Evolutionary conservation across 1,140 invertebrate species (phyloP), one percentile per base, ranked within the genome.

Genomic region (Augochlora pura): DNA sequence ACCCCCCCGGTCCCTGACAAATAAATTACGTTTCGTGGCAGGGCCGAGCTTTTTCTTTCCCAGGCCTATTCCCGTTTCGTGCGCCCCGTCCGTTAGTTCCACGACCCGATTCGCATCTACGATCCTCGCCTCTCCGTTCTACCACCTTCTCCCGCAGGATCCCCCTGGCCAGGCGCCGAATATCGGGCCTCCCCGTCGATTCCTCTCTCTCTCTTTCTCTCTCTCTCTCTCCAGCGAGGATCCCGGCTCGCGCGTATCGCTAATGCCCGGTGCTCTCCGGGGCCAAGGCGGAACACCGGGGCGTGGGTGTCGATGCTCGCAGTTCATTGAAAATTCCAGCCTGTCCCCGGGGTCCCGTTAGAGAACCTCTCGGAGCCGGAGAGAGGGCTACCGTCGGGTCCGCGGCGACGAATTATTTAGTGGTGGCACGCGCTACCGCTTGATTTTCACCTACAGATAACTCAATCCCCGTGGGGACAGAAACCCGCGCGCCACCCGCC

Each of bases 391-490:
- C 83, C 68, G 71, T 72, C 66, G 76, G 76, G 52, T 73, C 75
- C 78, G 60, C 64, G 59, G 25, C 77, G 66, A 70, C 77, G 70
- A 79, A 86, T 89, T 87, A 88, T 80, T 86, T 84, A 89, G 65
- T 73, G 78, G 52, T 78, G 83, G 82, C 87, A 86, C 87, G 86
- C 86, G 87, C 86, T 86, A 81, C 84, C 80, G 82, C 86, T 88
- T 87, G 82, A 89, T 89, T 89, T 86, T 88, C 81, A 86, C 72
- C 72, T 81, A 72, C 70, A 85, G 88, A 90, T 89, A 89, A 85
- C 86, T 89, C 82, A 89, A 89, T 89, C 82, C 80, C n/a, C 54
- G 42, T 46, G 32, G 25, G 52, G 14, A 62, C 6, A 9, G 7
- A 57, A n/a, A n/a, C 7, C 8, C 21, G 6, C 16, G 16, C 14